Base-by-base conservation (phyloP, 2,888 invertebrate species). In the Cephonodes hylas region DNA sequence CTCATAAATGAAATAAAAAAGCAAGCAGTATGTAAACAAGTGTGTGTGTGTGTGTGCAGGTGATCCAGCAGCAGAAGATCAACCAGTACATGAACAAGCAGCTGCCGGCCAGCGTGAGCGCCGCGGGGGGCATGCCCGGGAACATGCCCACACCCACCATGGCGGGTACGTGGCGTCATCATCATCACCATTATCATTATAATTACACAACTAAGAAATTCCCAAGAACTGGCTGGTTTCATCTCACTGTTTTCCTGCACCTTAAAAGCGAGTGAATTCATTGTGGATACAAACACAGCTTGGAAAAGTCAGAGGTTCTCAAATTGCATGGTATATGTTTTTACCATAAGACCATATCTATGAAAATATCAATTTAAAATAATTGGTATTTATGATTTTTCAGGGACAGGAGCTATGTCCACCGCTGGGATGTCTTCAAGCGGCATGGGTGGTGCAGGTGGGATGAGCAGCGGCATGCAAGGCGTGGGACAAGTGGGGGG, bases 51-150 rank as follows among this genome's bases (percentile, higher is more conserved):
- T 27, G 0, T 44, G 15, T 62, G 0, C 76, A 91, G 91, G 91
- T 91, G 65, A 93, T 93, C n/a, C 92, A 93, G 63, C 93, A 93
- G 44, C 92, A 93, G 77, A 93, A 93, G 75, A 85, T 88, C 65
- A 85, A 87, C 0, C 88, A 89, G 63, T 84, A 84, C 25, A 84
- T 87, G 46, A 89, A 91, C 75, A 88, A 90, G 71, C 95, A 95
- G 76, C 85, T 88, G 70, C 79, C 88, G 66, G 63, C 87, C 25
- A 71, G 77, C 0, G 82, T 68, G 42, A 76, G 79, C 61, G 73
- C 79, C 1, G 71, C 81, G 0, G 79, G 78, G 0, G 80, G 81
- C 0, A 81, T 86, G 79, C 68, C 80, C 4, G 79, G 79, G 7
- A 79, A 76, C 34, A 85, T 88, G 84, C 79, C 88, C 13, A 75